phyloP scores from a whole-genome alignment of 30 jellyfish, hydroid and myxozoan species.

The Rhopilema esculentum region DNA sequence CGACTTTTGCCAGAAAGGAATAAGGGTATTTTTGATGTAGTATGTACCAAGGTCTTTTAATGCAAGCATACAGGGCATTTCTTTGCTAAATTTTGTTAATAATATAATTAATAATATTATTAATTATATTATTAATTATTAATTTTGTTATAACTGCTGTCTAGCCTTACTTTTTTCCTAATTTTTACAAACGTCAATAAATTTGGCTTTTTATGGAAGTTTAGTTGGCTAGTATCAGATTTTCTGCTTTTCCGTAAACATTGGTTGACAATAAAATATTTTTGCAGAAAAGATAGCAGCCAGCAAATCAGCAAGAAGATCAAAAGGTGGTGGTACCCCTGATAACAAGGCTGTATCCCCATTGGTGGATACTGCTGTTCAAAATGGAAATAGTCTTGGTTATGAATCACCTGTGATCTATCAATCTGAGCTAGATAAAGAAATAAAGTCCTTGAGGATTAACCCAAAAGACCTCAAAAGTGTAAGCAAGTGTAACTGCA shows the following conservation, averaged over 20 bases:
- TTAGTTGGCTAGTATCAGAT: too few species aligned
- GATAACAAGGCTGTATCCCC: slow-evolving; percentile 60
- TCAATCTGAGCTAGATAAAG: slow-evolving; percentile 16
- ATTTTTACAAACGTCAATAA: too few species aligned
- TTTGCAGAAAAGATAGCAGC: slow-evolving; percentile 33
- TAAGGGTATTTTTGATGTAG: too few species aligned
- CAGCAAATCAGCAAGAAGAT: slow-evolving; percentile 35
- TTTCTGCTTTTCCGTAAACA: too few species aligned
- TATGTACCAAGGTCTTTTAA: too few species aligned
- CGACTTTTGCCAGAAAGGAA: too few species aligned
- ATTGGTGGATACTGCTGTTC: slow-evolving; percentile 17
- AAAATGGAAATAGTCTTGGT: slow-evolving; percentile 10
- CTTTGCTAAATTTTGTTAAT: too few species aligned
- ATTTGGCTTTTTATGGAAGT: too few species aligned
- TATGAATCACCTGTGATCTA: slow-evolving; percentile 4
- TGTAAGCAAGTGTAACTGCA: not conserved
- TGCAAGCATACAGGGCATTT: too few species aligned
- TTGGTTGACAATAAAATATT: not conserved
- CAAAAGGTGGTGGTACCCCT: slow-evolving; percentile 75
- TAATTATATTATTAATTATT: too few species aligned
- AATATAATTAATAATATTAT: too few species aligned
- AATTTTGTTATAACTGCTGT: too few species aligned
- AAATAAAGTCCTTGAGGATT: slow-evolving; percentile 42
- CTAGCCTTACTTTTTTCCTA: not conserved
- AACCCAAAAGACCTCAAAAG: slow-evolving; percentile 64